Evolutionary conservation across 1,140 invertebrate genomes (phyloP).

Genomic region (Ephestia elutella): DNA sequence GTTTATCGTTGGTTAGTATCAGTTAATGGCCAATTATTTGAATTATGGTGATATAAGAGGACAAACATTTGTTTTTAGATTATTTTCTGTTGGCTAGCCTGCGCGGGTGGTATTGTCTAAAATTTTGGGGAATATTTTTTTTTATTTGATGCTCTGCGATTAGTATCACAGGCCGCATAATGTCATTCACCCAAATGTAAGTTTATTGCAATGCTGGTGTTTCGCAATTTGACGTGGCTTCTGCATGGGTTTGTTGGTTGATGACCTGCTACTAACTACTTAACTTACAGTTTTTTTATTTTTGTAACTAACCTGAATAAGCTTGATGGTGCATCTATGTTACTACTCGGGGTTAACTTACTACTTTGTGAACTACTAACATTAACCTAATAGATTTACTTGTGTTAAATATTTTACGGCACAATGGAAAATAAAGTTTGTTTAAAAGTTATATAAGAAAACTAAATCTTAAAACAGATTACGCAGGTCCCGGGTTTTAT

Average conservation of each 20-base stretch:
- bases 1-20: background rate
- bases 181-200: conserved; percentile 69
- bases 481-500: too few species aligned
- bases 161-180: conserved; percentile 23
- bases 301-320: background rate
- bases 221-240: conserved; percentile 9
- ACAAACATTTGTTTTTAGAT: conserved; percentile 37
- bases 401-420: background rate
- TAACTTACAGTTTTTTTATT: background rate
- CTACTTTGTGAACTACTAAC: background rate
- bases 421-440: too few species aligned
- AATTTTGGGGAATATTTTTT: conserved; percentile 13
- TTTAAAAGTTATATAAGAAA: too few species aligned
- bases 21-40: background rate
- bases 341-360: too few species aligned
- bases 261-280: conserved; percentile 1
- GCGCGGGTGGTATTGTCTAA: conserved; percentile 25
- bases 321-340: too few species aligned
- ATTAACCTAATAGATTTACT: background rate
- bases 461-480: too few species aligned
- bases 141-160: conserved; percentile 17
- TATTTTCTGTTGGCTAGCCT: conserved; percentile 29
- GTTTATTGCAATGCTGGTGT: conserved; percentile 23
- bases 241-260: conserved; percentile 10
- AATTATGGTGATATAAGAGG: background rate